phyloP scores from a whole-genome alignment of 2,797 vertebrate genomes.

The Zenarchopterus dispar region DNA sequence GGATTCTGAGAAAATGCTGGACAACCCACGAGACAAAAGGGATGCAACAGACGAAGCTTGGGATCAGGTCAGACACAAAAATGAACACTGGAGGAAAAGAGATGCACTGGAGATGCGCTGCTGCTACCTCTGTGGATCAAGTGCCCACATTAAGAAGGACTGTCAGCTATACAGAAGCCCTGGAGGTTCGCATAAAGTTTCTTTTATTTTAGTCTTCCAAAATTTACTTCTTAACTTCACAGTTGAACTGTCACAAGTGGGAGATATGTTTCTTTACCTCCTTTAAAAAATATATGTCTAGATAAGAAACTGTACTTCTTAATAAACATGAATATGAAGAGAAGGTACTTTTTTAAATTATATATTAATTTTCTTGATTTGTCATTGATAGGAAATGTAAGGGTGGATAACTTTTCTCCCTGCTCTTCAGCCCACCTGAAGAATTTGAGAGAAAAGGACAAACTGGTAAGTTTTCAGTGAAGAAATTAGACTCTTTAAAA shows the following conservation, averaged over 20 bases:
- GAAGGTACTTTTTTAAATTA: neutral
- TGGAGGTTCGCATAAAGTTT: constrained; percentile 80
- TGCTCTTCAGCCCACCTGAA: constrained; percentile 64
- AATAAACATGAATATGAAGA: neutral
- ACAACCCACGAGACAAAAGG: constrained; percentile 65
- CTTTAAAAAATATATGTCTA: no score
- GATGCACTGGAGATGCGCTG: constrained; percentile 85
- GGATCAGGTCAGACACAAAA: constrained; percentile 78
- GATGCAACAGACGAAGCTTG: constrained; percentile 69
- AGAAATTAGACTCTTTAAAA: neutral
- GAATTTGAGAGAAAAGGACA: constrained; percentile 73
- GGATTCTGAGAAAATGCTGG: constrained; percentile 79
- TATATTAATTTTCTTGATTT: constrained; percentile 6
- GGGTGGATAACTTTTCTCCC: constrained; percentile 59
- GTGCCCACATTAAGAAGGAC: constrained; percentile 92
- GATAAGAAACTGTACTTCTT: no score
- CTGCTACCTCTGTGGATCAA: constrained; percentile 92
- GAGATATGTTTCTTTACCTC: no score
- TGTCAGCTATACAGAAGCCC: constrained; percentile 88
- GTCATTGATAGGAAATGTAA: constrained; percentile 64
- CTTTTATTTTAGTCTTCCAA: neutral
- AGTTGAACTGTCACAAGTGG: no score
- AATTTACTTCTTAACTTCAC: no score
- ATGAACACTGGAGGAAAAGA: constrained; percentile 86
- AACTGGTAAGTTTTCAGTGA: constrained; percentile 56